phyloP scores from a whole-genome alignment of 2,797 vertebrate species.

The Salmo trutta region DNA sequence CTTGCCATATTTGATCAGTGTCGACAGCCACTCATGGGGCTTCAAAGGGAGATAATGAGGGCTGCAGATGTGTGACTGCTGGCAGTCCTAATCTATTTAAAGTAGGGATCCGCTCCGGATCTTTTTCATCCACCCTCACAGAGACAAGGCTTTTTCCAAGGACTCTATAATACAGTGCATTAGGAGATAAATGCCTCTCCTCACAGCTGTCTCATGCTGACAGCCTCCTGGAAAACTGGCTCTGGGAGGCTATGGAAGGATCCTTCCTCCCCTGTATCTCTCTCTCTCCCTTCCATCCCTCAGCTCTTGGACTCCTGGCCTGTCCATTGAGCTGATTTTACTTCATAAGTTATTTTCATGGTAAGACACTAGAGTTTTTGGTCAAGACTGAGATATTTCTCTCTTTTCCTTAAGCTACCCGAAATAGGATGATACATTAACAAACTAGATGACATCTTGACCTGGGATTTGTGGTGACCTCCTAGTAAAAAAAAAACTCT shows the following conservation, averaged over 20 bases:
- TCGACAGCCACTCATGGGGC: slow-evolving; percentile 62
- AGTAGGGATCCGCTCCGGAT: slow-evolving; percentile 70
- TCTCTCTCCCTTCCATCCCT: slow-evolving; percentile 34
- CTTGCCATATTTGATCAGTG: slow-evolving; percentile 56
- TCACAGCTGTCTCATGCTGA: slow-evolving; percentile 71
- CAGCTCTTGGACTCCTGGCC: slow-evolving; percentile 2
- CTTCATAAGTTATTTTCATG: not conserved
- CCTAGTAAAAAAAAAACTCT: not conserved
- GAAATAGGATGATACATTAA: not conserved
- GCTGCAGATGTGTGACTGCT: slow-evolving; percentile 73
- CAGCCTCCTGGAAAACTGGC: slow-evolving; percentile 69
- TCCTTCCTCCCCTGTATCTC: slow-evolving; percentile 50
- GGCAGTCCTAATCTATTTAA: slow-evolving; percentile 74
- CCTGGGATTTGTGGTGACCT: not conserved
- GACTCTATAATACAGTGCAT: slow-evolving; percentile 72
- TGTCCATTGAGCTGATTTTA: not conserved
- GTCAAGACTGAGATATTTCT: not conserved
- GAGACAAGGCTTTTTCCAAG: slow-evolving; percentile 66
- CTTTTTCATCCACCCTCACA: slow-evolving; percentile 73
- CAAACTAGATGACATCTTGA: slow-evolving; percentile 4
- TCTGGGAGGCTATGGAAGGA: slow-evolving; percentile 56
- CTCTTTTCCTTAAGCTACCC: not conserved
- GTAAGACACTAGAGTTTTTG: not conserved
- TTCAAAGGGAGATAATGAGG: slow-evolving; percentile 66
- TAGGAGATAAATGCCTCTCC: slow-evolving; percentile 79